A percentile compares a stretch with the other conserved stretches of the same genome.
phyloP scores from a whole-genome alignment of 2,113 vertebrate genomes.

The Neogale vison region DNA sequence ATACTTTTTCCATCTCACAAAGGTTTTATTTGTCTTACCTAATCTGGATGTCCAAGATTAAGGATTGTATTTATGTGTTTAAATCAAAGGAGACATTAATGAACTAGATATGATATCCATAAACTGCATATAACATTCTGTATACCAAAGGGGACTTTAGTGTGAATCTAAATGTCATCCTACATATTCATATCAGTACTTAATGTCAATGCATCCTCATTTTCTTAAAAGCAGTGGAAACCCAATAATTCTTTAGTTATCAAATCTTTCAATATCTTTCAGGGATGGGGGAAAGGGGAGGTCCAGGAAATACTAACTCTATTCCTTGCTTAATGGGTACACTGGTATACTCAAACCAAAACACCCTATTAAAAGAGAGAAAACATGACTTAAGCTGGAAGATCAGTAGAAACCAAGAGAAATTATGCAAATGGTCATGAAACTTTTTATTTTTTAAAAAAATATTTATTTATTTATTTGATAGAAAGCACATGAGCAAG shows the following conservation, averaged over 20 bases:
- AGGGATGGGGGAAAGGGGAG: not conserved
- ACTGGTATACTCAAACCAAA: not conserved
- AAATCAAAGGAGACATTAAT: not conserved
- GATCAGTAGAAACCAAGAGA: not conserved
- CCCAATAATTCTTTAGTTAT: not conserved
- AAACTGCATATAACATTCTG: not conserved
- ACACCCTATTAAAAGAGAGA: not conserved
- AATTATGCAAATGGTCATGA: not conserved
- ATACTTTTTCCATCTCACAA: not conserved
- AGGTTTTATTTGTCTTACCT: not conserved
- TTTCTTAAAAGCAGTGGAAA: not conserved
- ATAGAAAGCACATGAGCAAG: not conserved
- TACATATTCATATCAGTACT: not conserved
- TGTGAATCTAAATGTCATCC: not conserved
- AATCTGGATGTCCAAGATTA: not conserved
- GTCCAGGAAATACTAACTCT: not conserved
- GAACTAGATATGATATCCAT: not conserved
- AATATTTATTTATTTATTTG: not conserved
- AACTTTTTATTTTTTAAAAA: not conserved
- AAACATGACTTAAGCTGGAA: not conserved
- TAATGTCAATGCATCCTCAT: not conserved
- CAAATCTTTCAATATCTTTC: not conserved
- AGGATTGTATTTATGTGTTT: not conserved
- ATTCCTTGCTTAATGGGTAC: not conserved
- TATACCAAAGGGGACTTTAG: not conserved